Evolutionary conservation across 1,140 invertebrate genomes (phyloP).

Genomic region (Eubasilissa regina): DNA sequence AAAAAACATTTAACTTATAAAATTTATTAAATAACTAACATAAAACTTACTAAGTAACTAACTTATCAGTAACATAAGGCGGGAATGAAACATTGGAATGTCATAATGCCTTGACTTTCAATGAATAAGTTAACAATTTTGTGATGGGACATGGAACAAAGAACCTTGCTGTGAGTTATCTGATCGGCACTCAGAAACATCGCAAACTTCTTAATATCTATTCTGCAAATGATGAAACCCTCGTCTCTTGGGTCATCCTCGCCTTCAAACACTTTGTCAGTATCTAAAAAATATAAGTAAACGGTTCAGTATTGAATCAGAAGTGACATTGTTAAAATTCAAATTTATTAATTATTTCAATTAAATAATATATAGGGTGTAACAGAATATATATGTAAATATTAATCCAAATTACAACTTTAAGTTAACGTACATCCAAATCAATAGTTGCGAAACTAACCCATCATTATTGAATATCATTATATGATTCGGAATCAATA

Average conservation of each 20-base stretch:
- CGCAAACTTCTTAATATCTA: slow-evolving; percentile 69
- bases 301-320: slow-evolving; percentile 73
- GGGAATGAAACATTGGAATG: slow-evolving; percentile 69
- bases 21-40: neutral
- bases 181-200: slow-evolving; percentile 69
- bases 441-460: no score
- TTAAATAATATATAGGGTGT: no score
- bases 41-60: neutral
- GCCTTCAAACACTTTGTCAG: slow-evolving; percentile 48
- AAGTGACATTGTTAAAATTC: no score
- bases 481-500: no score
- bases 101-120: slow-evolving; percentile 68
- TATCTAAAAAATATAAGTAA: slow-evolving; percentile 30
- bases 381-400: no score
- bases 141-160: slow-evolving; percentile 69
- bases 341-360: no score
- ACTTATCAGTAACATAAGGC: slow-evolving; percentile 19
- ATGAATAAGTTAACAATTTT: slow-evolving; percentile 66
- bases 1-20: neutral
- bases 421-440: no score
- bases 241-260: slow-evolving; percentile 48
- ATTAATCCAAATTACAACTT: no score
- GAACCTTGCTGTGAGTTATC: slow-evolving; percentile 65
- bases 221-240: slow-evolving; percentile 61
- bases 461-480: no score